phyloP scores from a whole-genome alignment of 2,797 vertebrate species.

The Enteromius paludinosus region DNA sequence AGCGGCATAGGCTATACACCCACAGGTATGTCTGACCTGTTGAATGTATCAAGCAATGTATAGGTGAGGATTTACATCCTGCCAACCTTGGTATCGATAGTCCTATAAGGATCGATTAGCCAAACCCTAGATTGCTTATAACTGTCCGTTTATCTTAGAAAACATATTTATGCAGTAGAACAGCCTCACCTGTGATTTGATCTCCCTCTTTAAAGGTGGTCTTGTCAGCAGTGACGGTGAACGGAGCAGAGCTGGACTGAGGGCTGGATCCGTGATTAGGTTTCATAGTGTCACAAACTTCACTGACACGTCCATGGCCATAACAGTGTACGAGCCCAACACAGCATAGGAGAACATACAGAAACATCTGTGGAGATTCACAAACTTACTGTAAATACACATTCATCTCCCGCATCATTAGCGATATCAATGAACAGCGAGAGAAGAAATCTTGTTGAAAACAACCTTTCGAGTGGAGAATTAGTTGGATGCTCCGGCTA shows the following conservation, averaged over 20 bases:
- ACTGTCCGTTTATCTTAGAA: too few species aligned
- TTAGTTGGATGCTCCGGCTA: neutral
- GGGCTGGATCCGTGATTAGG: constrained; percentile 47
- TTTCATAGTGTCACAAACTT: constrained; percentile 55
- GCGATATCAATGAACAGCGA: neutral
- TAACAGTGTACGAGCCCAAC: constrained; percentile 34
- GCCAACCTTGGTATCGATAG: too few species aligned
- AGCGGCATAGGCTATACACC: too few species aligned
- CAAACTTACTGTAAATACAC: neutral
- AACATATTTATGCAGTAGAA: too few species aligned
- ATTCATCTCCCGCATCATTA: neutral
- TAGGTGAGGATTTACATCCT: too few species aligned
- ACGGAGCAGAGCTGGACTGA: constrained; percentile 63
- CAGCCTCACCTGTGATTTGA: constrained; percentile 71
- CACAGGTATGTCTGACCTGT: too few species aligned
- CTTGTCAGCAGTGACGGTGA: constrained; percentile 57
- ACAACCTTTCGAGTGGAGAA: neutral
- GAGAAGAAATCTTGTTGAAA: neutral
- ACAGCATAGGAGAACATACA: constrained; percentile 31
- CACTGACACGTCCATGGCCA: constrained; percentile 43
- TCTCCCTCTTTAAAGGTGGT: constrained; percentile 64
- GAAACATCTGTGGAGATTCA: constrained; percentile 34
- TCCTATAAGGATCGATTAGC: too few species aligned
- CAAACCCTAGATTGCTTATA: too few species aligned
- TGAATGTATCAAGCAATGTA: too few species aligned